Percentiles rank a stretch among this genome's conserved stretches.
Evolutionary conservation across 1,140 invertebrate genomes (phyloP).

Genomic region (Drosophila yakuba): DNA sequence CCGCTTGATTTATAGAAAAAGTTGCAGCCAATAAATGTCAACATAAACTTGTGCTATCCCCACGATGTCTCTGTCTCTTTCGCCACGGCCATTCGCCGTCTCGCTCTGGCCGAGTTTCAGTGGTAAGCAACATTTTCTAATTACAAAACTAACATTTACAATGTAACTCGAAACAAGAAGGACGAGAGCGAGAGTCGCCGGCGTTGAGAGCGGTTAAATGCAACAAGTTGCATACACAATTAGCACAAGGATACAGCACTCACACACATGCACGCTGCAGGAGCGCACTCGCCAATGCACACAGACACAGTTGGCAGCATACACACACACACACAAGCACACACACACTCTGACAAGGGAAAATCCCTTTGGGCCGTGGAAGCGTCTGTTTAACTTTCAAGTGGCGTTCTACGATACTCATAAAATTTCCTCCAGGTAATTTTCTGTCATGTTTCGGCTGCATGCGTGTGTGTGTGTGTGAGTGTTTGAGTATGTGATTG

Average conservation of each 20-base stretch:
- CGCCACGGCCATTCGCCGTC: not conserved
- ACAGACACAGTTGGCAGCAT: not conserved
- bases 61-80: not conserved
- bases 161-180: slow-evolving; percentile 67
- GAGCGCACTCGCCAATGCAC: not conserved
- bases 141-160: slow-evolving; percentile 83
- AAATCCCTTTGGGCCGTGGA: slow-evolving; percentile 55
- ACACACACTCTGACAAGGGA: not conserved
- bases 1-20: slow-evolving; percentile 73
- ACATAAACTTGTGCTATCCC: slow-evolving; percentile 41
- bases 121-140: slow-evolving; percentile 78
- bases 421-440: slow-evolving; percentile 82
- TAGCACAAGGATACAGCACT: slow-evolving; percentile 60
- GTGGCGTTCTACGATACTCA: slow-evolving; percentile 76
- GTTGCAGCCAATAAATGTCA: slow-evolving; percentile 80
- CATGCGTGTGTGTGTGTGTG: slow-evolving; percentile 8
- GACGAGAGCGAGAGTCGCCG: slow-evolving; percentile 15
- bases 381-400: slow-evolving; percentile 81
- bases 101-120: slow-evolving; percentile 26
- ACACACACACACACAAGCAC: slow-evolving; percentile 23
- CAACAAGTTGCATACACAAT: slow-evolving; percentile 82
- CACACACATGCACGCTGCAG: slow-evolving; percentile 7
- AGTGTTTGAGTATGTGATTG: slow-evolving; percentile 14
- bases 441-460: slow-evolving; percentile 60
- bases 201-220: slow-evolving; percentile 51